Evolutionary conservation across 2,113 vertebrate species (phyloP).

Genomic region (Gasterosteus aculeatus): DNA sequence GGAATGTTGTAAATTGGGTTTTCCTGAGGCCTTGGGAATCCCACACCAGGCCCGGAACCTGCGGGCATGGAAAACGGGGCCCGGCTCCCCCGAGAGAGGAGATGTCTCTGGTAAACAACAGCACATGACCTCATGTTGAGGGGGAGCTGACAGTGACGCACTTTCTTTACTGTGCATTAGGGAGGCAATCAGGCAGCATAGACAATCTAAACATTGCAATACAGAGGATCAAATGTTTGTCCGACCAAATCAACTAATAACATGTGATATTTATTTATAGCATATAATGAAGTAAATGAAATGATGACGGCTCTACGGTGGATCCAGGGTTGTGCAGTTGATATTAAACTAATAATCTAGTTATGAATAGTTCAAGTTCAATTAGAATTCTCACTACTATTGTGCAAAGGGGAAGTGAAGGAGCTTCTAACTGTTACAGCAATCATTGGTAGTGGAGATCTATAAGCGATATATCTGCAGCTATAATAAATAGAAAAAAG

Average conservation of each 20-base stretch:
- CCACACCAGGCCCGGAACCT: conserved; percentile 77
- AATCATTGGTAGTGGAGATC: not conserved
- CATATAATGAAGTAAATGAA: not conserved
- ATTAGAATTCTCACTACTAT: not conserved
- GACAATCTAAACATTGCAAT: conserved; percentile 1
- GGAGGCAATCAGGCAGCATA: not conserved
- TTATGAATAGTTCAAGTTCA: not conserved
- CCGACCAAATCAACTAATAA: not conserved
- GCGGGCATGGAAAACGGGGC: conserved; percentile 74
- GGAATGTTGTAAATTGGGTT: conserved; percentile 81
- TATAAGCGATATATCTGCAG: not conserved
- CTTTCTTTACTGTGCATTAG: conserved; percentile 31
- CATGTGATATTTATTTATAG: not conserved
- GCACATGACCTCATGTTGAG: conserved; percentile 39
- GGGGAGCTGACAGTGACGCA: conserved; percentile 41
- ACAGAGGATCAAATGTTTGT: not conserved
- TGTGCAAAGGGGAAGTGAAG: not conserved
- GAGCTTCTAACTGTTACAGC: not conserved
- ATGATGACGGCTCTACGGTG: not conserved
- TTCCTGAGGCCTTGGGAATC: conserved; percentile 80
- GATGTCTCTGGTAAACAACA: conserved; percentile 57
- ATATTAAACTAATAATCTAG: not conserved
- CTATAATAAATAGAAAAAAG: not conserved
- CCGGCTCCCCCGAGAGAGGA: conserved; percentile 51
- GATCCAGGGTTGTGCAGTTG: not conserved